phyloP scores from a whole-genome alignment of 2,113 vertebrate species.

The Vimba vimba region DNA sequence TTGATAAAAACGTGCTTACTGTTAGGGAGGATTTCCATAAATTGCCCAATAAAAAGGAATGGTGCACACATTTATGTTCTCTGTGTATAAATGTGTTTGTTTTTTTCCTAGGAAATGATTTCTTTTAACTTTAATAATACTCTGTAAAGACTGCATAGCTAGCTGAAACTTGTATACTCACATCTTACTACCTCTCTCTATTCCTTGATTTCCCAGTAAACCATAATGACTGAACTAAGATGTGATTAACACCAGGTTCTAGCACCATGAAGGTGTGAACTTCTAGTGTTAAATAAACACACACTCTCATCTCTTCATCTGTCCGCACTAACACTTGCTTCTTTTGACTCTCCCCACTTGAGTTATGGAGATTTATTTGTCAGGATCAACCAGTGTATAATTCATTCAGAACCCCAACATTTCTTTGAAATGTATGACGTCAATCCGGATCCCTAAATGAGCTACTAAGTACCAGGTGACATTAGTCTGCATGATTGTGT shows the following conservation, averaged over 20 bases:
- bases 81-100: background rate
- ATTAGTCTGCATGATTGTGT: slow-evolving; percentile 12
- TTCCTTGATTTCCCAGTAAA: slow-evolving; percentile 42
- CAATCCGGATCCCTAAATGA: background rate
- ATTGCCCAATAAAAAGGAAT: slow-evolving; percentile 6
- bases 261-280: slow-evolving; percentile 38
- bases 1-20: background rate
- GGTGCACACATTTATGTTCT: background rate
- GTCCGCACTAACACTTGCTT: background rate
- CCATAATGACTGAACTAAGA: slow-evolving; percentile 18
- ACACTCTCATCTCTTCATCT: background rate
- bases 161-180: background rate
- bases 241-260: slow-evolving; percentile 40
- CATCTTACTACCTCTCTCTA: background rate
- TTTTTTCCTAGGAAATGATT: background rate
- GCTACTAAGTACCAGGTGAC: slow-evolving; percentile 8
- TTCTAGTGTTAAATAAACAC: slow-evolving; percentile 22
- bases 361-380: background rate
- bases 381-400: background rate
- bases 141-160: background rate
- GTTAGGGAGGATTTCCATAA: background rate
- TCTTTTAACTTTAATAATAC: background rate
- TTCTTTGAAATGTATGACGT: background rate
- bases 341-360: background rate
- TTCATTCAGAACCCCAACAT: background rate